phyloP scores from a whole-genome alignment of 2,888 invertebrate genomes.

The Rhamnusium bicolor region DNA sequence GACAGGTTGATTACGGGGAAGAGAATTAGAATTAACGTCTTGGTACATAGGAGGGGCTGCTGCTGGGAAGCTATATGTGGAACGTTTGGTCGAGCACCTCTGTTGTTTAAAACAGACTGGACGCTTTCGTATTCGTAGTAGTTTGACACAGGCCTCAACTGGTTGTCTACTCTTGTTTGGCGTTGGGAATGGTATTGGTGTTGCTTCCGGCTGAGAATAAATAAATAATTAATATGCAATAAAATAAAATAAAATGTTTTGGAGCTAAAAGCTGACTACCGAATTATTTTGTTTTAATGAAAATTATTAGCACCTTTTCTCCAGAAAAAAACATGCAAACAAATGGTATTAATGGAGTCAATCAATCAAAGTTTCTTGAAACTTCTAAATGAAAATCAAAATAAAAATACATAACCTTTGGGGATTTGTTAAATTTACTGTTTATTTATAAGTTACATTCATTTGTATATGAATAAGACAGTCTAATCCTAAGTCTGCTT shows the following conservation, averaged over 20 bases:
- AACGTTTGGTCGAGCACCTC: conserved; percentile 56
- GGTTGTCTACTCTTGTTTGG: conserved; percentile 72
- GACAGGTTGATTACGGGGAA: conserved; percentile 59
- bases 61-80: conserved; percentile 51
- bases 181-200: conserved; percentile 79
- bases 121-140: conserved; percentile 90
- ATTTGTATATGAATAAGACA: too few relatives aligned
- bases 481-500: too few relatives aligned
- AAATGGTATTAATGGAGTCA: too few relatives aligned
- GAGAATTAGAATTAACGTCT: conserved; percentile 65
- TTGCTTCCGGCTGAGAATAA: conserved; percentile 75
- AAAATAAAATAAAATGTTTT: background rate
- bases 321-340: background rate
- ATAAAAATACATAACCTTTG: too few relatives aligned
- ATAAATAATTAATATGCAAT: background rate
- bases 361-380: too few relatives aligned
- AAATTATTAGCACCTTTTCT: background rate
- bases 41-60: conserved; percentile 52
- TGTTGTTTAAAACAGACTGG: conserved; percentile 74
- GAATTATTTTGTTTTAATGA: background rate
- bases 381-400: too few relatives aligned
- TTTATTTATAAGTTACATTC: too few relatives aligned
- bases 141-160: conserved; percentile 83
- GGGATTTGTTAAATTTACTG: too few relatives aligned
- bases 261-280: background rate